Evolutionary conservation across 2,888 invertebrate species (phyloP), one percentile per base, ranked within the genome.

Genomic region (Byasa hedistus): DNA sequence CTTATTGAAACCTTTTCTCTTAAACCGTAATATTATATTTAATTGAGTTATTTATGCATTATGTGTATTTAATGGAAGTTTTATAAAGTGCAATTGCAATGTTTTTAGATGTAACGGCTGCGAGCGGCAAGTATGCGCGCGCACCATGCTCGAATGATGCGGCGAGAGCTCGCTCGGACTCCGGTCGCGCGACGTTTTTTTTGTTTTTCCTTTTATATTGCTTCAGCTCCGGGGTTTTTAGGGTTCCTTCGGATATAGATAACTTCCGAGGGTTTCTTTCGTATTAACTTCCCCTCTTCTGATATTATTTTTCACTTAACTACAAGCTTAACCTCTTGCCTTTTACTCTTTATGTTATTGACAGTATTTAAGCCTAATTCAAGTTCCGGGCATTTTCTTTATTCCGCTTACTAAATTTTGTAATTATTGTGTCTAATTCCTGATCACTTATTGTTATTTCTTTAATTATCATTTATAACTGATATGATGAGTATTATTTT

Each of bases 101-200:
- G 21, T 36, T 22, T 22, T 57, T 44, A 39, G 12, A 24, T 59
- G 54, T 3, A 58, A 36, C 24, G 27, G 23, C 10, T 1, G 17
- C 19, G 22, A 57, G 55, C 58, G 54, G 44, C 23, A 32, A 32
- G 59, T 12, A 51, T 22, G 60, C 65, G 60, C 57, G 22, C 23
- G 52, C 52, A 54, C 52, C 22, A 15, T 15, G 52, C 8, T 57
- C 51, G 61, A 57, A 51, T 59, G 59, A 67, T 56, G 59, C 23
- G 59, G 63, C 57, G 61, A 22, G 48, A 22, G 21, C 24, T 36
- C 57, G 57, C 3, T n/a, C 56, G 32, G n/a, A 24, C 7, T 56
- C 17, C 19, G 32, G 51, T 21, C 55, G 64, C 19, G 51, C 52
- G 64, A 1, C 27, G 57, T 48, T 36, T 23, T 36, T 23, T 54